Conservation (phyloP, 2,888 invertebrate genomes). For the Danaus chrysippus region DNA sequence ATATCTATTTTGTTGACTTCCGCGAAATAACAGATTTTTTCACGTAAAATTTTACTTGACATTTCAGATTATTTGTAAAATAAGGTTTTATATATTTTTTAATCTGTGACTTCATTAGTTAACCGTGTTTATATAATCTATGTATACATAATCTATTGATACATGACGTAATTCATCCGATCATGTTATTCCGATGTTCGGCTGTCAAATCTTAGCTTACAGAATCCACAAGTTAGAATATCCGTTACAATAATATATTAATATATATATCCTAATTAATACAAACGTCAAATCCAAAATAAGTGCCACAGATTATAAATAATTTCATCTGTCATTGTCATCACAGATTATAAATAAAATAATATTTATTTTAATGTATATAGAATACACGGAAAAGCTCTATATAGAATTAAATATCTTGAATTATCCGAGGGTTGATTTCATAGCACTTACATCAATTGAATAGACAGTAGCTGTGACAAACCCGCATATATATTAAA, state of each 20-base stretch:
- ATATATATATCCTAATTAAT: too few relatives aligned
- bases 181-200: constrained; percentile 42
- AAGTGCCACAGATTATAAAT: too few relatives aligned
- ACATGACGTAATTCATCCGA: constrained; percentile 58
- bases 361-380: too few relatives aligned
- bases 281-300: too few relatives aligned
- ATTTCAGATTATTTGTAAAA: too few relatives aligned
- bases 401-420: background rate
- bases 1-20: too few relatives aligned
- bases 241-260: too few relatives aligned
- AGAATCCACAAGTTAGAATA: background rate
- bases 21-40: too few relatives aligned
- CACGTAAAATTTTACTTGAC: too few relatives aligned
- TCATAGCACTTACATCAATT: constrained; percentile 27
- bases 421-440: constrained; percentile 5
- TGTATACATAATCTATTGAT: constrained; percentile 51
- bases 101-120: constrained; percentile 16
- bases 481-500: constrained; percentile 29
- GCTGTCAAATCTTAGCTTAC: constrained; percentile 18
- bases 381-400: background rate
- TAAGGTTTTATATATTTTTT: constrained; percentile 4
- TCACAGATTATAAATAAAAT: too few relatives aligned
- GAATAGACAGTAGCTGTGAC: constrained; percentile 18
- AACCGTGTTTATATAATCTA: constrained; percentile 24
- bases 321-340: too few relatives aligned